Base-by-base conservation (phyloP, 2,888 invertebrate species). In the Omphaloscelis lunosa region DNA sequence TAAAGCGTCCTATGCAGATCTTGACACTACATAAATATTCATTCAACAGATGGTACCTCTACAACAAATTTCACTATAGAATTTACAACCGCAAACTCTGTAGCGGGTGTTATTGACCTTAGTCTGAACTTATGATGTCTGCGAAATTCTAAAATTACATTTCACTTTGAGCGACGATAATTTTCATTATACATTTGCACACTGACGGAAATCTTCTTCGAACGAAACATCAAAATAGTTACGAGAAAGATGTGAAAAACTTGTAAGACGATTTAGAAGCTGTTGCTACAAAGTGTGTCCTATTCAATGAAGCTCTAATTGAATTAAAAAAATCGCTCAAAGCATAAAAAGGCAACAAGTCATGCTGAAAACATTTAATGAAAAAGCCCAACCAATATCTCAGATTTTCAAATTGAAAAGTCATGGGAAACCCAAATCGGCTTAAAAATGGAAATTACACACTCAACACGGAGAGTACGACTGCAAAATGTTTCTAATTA, bases 221-320 rank as follows among this genome's bases (percentile, higher is more conserved):
- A 73, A 78, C 8, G 29, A 78, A 71, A 48, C 20, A 58, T 61
- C 17, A 62, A 69, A 72, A 66, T 66, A 58, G 56, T 69, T 48
- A 69, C 39, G n/a, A 51, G 20, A 20, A 51, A 53, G 15, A 51
- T 23, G 53, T 69, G 72, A 73, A 48, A 53, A 45, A 53, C 5
- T 39, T 59, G 4, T 66, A 48, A 71, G 41, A 27, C 12, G 39
- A 48, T 75, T 75, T 39, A 53, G 68, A 71, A 53, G 61, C 45
- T 66, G 34, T 59, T 58, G 61, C 15, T 68, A 58, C 34, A 41
- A 20, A 11, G n/a, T 39, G 11, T 45, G 58, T 63, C 53, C 53
- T 62, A 75, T 77, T 72, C 51, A 51, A 73, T 61, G 48, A 83
- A 80, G 65, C 61, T 73, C 45, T 81, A 77, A 84, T 81, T 84